phyloP scores from a whole-genome alignment of 2,888 invertebrate species.

The Scaptodrosophila latifasciaeformis region DNA sequence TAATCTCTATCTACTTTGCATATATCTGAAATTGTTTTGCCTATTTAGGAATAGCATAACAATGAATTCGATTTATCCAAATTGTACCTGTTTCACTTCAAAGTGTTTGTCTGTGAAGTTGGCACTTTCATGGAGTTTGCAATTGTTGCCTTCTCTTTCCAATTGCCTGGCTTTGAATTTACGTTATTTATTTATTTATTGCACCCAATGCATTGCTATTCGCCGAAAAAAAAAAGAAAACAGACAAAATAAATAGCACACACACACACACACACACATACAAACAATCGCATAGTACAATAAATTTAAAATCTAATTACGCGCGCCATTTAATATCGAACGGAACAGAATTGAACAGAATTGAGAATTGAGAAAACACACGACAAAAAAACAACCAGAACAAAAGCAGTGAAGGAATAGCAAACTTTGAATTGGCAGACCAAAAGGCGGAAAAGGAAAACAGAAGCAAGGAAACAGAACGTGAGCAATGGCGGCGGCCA shows the following conservation, averaged over 20 bases:
- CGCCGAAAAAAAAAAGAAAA: conserved; percentile 14
- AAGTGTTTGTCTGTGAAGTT: no score
- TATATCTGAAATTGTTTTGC: no score
- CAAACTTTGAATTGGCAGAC: not conserved
- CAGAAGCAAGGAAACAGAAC: not conserved
- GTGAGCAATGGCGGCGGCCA: no score
- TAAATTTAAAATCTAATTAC: conserved; percentile 68
- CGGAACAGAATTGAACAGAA: not conserved
- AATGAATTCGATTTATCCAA: no score
- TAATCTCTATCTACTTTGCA: no score
- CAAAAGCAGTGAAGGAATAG: not conserved
- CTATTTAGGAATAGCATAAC: no score
- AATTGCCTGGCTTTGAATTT: conserved; percentile 41
- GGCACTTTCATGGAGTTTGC: no score
- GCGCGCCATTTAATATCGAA: conserved; percentile 65
- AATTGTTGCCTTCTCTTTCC: not conserved
- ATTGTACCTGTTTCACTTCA: no score
- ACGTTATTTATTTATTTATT: conserved; percentile 61
- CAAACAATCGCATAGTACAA: conserved; percentile 37
- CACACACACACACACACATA: conserved; percentile 23
- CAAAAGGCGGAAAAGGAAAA: not conserved
- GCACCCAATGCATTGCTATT: conserved; percentile 60
- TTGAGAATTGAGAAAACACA: no score
- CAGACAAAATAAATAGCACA: conserved; percentile 41
- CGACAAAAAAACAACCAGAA: not conserved